phyloP scores from a whole-genome alignment of 1,140 invertebrate species.

The Diorhabda carinulata region DNA sequence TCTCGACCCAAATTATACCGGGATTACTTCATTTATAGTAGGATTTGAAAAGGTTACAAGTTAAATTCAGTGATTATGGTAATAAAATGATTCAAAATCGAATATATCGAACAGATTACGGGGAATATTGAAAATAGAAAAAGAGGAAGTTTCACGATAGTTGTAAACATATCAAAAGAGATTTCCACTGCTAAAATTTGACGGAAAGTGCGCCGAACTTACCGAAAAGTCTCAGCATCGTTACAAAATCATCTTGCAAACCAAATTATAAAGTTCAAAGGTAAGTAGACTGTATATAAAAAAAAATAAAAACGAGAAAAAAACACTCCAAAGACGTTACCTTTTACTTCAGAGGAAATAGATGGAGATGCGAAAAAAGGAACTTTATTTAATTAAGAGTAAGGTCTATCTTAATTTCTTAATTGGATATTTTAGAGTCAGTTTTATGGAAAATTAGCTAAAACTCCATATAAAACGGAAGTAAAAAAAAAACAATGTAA shows the following conservation, averaged over 20 bases:
- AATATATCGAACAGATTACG: too few relatives aligned
- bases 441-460: not conserved
- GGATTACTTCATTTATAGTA: not conserved
- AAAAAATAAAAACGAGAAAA: not conserved
- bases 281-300: conserved; percentile 1
- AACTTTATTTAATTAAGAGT: conserved; percentile 12
- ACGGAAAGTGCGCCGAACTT: too few relatives aligned
- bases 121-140: too few relatives aligned
- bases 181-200: too few relatives aligned
- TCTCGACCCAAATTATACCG: conserved; percentile 5
- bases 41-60: too few relatives aligned
- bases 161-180: too few relatives aligned
- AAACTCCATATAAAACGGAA: not conserved
- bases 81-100: too few relatives aligned
- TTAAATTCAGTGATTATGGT: not conserved
- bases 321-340: conserved; percentile 14
- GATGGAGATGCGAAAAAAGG: not conserved
- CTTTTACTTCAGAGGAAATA: conserved; percentile 6
- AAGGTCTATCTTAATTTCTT: conserved; percentile 5
- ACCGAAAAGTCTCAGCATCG: too few relatives aligned
- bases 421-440: conserved; percentile 1
- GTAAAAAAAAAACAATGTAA: not conserved
- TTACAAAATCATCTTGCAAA: too few relatives aligned
- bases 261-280: conserved; percentile 13
- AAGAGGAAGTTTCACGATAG: too few relatives aligned